These are phyloP conservation scores for Oreortyx pictus DNA, from an alignment of 2,797 vertebrate genomes.

Conservation along the genomic window DNA sequence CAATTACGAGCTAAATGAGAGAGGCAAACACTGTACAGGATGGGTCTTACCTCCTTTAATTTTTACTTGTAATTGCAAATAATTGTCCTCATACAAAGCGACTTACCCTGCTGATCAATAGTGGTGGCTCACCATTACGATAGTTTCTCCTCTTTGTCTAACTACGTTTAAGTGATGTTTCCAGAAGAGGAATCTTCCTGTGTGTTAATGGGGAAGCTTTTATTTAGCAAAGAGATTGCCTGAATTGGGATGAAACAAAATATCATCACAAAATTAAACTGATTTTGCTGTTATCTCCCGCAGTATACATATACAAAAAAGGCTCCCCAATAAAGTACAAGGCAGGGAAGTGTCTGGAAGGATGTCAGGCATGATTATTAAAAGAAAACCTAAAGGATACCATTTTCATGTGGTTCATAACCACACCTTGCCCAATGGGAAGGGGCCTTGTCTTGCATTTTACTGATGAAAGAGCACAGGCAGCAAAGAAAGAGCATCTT, in stretches of 20 bases:
- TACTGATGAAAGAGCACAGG: neutral
- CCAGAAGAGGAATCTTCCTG: neutral
- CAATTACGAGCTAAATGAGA: slow-evolving; percentile 76
- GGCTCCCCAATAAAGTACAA: neutral
- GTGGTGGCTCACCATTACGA: neutral
- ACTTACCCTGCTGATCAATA: neutral
- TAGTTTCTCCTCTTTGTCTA: neutral
- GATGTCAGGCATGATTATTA: neutral
- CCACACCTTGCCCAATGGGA: fast-evolving
- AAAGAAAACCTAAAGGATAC: neutral
- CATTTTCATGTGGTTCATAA: fast-evolving
- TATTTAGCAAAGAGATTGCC: neutral
- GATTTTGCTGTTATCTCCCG: neutral
- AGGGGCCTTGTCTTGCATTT: neutral
- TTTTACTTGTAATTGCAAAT: slow-evolving; percentile 63
- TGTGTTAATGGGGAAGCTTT: neutral
- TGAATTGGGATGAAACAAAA: neutral
- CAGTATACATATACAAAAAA: neutral
- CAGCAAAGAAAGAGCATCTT: neutral
- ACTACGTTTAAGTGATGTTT: neutral
- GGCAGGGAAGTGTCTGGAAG: neutral
- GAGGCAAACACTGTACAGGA: slow-evolving; percentile 35
- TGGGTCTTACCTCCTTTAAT: neutral
- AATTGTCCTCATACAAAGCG: slow-evolving; percentile 45
- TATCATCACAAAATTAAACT: neutral